These are phyloP conservation scores for Sympetrum striolatum DNA, from an alignment of 2,888 invertebrate species.

Conservation along the genomic window DNA sequence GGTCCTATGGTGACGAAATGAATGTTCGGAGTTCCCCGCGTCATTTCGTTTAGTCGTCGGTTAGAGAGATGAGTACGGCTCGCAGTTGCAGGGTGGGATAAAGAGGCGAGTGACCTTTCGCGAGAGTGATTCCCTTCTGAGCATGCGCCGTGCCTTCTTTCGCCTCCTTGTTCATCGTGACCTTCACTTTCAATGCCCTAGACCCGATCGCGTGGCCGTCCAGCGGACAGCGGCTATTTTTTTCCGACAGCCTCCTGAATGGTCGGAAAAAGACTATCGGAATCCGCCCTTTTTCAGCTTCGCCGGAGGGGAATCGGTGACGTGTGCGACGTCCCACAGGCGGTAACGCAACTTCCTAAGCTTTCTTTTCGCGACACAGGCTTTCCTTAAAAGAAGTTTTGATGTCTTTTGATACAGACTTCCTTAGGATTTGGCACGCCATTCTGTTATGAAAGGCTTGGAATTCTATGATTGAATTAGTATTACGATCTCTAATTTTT, in stretches of 20 bases:
- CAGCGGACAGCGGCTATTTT: not conserved
- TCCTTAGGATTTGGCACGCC: too few species aligned
- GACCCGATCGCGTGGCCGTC: not conserved
- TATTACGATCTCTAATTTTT: too few species aligned
- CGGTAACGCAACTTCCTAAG: too few species aligned
- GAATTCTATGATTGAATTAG: too few species aligned
- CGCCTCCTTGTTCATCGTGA: not conserved
- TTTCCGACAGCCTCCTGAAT: not conserved
- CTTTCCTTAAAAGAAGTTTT: too few species aligned
- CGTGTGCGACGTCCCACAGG: too few species aligned
- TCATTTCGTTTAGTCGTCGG: not conserved
- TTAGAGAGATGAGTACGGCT: not conserved
- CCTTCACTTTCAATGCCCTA: slow-evolving; percentile 26
- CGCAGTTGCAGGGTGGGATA: not conserved
- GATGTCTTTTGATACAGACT: too few species aligned
- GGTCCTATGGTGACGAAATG: too few species aligned
- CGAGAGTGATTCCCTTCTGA: slow-evolving; percentile 3
- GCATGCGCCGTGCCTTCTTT: not conserved
- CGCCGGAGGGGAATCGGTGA: not conserved
- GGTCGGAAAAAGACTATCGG: not conserved
- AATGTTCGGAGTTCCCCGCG: too few species aligned
- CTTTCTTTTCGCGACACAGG: too few species aligned
- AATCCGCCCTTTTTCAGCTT: not conserved
- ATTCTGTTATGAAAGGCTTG: too few species aligned
- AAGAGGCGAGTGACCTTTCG: slow-evolving; percentile 31